Percentiles rank a stretch among this genome's conserved stretches.
Conservation (phyloP, 2,113 vertebrate species). For the Motacilla alba region DNA sequence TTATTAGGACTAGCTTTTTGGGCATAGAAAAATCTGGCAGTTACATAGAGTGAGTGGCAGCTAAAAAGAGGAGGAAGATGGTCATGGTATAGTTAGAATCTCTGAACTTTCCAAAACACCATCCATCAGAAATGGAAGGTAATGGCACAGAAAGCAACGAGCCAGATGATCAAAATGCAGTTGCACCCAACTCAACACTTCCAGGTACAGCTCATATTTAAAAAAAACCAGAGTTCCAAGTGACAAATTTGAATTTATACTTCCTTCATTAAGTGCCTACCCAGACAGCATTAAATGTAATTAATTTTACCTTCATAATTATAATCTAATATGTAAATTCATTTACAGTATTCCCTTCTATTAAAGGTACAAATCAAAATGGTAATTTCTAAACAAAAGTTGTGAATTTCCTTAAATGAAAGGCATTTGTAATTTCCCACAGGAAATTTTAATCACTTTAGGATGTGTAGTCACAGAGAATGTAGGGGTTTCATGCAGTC, state of each 20-base stretch:
- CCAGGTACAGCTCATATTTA: not conserved
- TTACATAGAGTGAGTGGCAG: not conserved
- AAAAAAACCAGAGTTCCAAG: not conserved
- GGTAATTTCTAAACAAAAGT: conserved; percentile 47
- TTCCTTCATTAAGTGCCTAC: conserved; percentile 48
- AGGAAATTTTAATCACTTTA: conserved; percentile 33
- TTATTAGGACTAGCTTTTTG: not conserved
- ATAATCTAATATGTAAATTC: conserved; percentile 62
- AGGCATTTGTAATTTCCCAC: conserved; percentile 23
- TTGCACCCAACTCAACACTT: not conserved
- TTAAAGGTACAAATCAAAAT: conserved; percentile 54
- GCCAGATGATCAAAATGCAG: not conserved
- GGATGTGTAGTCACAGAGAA: not conserved
- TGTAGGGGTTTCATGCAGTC: not conserved
- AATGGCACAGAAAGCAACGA: not conserved
- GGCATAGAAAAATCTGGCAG: not conserved
- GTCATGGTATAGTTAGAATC: not conserved
- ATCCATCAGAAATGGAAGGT: not conserved
- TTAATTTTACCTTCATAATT: conserved; percentile 55
- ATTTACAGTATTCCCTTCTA: conserved; percentile 41
- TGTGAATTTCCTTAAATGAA: conserved; percentile 27
- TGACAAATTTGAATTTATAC: conserved; percentile 40
- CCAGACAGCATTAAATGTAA: conserved; percentile 28
- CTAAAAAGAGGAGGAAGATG: not conserved
- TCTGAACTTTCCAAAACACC: not conserved